A percentile compares a stretch with the other conserved stretches of the same genome.
Conservation (phyloP, 2,113 vertebrate genomes). For the Todiramphus chloris region DNA sequence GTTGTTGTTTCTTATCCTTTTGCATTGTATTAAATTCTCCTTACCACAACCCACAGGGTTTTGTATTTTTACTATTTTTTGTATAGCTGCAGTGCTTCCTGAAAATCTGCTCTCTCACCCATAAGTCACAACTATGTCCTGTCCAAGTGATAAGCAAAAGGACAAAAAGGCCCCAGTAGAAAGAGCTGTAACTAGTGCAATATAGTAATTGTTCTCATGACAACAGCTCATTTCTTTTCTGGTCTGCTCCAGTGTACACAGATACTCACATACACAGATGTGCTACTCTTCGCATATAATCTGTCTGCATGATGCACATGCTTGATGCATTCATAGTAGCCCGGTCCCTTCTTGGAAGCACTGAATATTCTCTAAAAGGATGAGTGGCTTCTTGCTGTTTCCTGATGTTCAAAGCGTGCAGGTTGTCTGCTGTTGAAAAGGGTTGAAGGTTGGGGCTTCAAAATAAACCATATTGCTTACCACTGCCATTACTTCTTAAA, state of each 20-base stretch:
- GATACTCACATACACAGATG: not conserved
- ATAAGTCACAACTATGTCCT: not conserved
- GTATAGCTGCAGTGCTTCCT: not conserved
- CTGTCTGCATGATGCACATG: not conserved
- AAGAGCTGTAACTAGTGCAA: not conserved
- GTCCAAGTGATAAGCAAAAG: not conserved
- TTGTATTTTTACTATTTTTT: too few relatives aligned
- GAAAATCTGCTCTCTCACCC: not conserved
- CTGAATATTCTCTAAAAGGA: not conserved
- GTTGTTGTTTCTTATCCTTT: too few relatives aligned
- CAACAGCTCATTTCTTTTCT: not conserved
- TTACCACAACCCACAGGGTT: too few relatives aligned
- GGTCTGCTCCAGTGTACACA: not conserved
- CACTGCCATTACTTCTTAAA: not conserved
- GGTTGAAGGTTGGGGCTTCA: not conserved
- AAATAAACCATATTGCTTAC: not conserved
- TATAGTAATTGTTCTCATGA: not conserved
- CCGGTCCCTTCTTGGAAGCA: not conserved
- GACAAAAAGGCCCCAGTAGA: not conserved
- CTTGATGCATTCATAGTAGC: not conserved
- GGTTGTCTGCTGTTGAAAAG: not conserved
- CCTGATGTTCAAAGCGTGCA: not conserved
- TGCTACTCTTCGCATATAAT: not conserved
- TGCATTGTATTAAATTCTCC: too few relatives aligned
- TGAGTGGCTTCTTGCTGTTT: not conserved